Evolutionary conservation across 2,888 invertebrate species (phyloP), one percentile per base, ranked within the genome.

Genomic region (Dicyrtoma fusca): DNA sequence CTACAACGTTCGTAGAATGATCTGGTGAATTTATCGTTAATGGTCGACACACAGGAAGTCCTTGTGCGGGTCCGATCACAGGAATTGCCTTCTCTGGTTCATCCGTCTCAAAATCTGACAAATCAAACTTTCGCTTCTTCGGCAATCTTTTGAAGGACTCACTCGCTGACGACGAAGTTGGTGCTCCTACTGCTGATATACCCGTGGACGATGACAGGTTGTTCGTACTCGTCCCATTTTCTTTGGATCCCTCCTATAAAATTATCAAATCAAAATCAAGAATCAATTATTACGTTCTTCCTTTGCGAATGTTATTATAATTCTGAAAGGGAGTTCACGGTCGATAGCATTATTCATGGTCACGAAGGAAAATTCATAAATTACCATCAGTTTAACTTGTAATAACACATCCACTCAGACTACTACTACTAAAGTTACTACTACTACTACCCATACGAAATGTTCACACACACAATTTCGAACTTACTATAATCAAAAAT

Each of bases 121-220:
- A 90, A 84, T 91, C 90, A 82, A 90, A 92, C 85, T 94, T 94
- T 77, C 97, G 88, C 85, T 97, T 97, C 85, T 97, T 97, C 72
- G 97, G 97, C 83, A 96, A 89, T 84, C 92, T 93, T 80, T 86
- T 85, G 74, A 78, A 77, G 23, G 76, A 77, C 45, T 77, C 79
- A 57, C 47, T 72, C 44, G 66, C 62, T 42, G 72, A 65, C 11
- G 59, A 17, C 44, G 26, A n/a, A 4, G 42, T 23, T 59, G 47
- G 26, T 47, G 34, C 8, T 34, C 34, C 34, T 8, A 34, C 34
- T 34, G 4, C 34, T 8, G 34, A 8, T 34, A 3, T 8, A 34
- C 3, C 8, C 34, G 34, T 34, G 34, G 26, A 19, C n/a, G 45
- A 26, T n/a, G 14, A 57, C 8, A 17, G 13, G 17, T 19, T 51